Evolutionary conservation across 2,797 vertebrate genomes (phyloP).

Genomic region (Leuciscus waleckii): DNA sequence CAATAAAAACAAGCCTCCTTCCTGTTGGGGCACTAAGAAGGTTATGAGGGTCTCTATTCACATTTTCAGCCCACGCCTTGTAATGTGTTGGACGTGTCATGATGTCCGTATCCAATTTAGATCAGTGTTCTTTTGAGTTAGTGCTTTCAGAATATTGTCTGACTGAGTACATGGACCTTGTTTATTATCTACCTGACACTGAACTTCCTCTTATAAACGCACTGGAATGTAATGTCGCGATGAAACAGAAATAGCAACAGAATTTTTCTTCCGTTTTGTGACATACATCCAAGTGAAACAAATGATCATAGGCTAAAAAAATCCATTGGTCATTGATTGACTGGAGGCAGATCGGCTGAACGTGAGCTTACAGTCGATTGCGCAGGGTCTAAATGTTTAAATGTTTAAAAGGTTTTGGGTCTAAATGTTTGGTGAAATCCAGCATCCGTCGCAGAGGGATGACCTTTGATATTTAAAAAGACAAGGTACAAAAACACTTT

Average conservation of each 20-base stretch:
- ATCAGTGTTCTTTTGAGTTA: neutral
- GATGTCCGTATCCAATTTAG: conserved; percentile 20
- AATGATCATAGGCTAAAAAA: neutral
- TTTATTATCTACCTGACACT: neutral
- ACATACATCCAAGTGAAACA: neutral
- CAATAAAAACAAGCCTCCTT: conserved; percentile 60
- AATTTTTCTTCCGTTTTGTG: neutral
- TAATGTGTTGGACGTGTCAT: conserved; percentile 17
- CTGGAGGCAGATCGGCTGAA: neutral
- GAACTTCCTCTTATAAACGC: neutral
- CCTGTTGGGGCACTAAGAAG: conserved; percentile 48
- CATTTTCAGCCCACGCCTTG: conserved; percentile 18
- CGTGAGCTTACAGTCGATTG: neutral
- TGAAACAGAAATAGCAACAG: neutral
- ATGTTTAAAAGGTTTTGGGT: neutral
- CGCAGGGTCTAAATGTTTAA: too few species aligned
- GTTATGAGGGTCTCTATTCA: conserved; percentile 15
- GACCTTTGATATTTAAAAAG: neutral
- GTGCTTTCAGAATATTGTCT: neutral
- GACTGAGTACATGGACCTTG: neutral
- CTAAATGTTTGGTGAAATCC: neutral
- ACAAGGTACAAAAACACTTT: neutral
- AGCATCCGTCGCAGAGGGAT: neutral
- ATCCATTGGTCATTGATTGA: neutral
- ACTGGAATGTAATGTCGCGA: neutral